Conservation (phyloP, 2,113 vertebrate genomes). For the Notechis scutatus region DNA sequence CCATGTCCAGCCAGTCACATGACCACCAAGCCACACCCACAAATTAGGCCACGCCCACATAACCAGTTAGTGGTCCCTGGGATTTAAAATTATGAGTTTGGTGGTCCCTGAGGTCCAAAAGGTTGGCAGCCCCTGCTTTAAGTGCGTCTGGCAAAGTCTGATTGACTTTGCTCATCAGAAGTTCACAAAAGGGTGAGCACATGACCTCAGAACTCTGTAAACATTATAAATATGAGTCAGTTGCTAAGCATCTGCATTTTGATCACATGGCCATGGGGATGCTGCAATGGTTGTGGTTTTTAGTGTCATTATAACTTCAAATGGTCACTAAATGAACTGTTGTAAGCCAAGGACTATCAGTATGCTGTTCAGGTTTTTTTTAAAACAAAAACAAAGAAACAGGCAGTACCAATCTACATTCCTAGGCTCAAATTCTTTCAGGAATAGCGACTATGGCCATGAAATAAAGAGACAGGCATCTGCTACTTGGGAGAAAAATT, state of each 20-base stretch:
- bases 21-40: too few relatives aligned
- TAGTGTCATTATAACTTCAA: background rate
- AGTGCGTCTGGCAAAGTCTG: background rate
- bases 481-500: background rate
- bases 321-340: background rate
- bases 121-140: too few relatives aligned
- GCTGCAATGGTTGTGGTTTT: background rate
- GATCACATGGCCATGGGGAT: background rate
- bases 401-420: background rate
- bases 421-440: background rate
- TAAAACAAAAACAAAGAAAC: background rate
- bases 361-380: background rate
- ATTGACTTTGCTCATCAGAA: background rate
- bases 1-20: too few relatives aligned
- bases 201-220: background rate
- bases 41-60: too few relatives aligned
- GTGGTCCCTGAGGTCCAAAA: too few relatives aligned
- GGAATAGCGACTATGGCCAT: background rate
- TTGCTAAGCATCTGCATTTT: background rate
- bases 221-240: background rate
- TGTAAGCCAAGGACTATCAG: background rate
- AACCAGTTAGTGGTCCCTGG: too few relatives aligned
- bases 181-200: background rate
- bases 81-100: too few relatives aligned
- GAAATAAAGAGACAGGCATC: background rate